Base-by-base conservation (phyloP, 2,113 vertebrate genomes). In the Dunckerocampus dactyliophorus region DNA sequence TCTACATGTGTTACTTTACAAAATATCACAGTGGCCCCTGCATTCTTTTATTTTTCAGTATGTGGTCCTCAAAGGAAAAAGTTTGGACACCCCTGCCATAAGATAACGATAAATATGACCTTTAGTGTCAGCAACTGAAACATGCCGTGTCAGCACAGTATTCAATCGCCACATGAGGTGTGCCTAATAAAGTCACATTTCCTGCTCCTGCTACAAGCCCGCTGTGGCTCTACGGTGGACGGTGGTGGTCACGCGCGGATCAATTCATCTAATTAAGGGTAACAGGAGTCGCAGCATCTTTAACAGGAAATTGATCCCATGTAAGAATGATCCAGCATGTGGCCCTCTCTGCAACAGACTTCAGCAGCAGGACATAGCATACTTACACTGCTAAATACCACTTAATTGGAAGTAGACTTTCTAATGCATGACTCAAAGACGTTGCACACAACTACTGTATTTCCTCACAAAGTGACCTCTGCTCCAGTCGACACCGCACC, bases 241-340 rank as follows among this genome's bases (percentile, higher is more conserved):
- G 9, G 16, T 10, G 28, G 72, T 67, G 70, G 69, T 63, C 71
- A 59, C 39, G 24, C 65, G 49, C 43, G 13, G 63, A 83, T 83
- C 82, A 61, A 80, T 87, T 67, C 22, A 72, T 83, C 72, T 87
- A 70, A 88, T 88, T 80, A 83, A 80, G 49, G 71, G 82, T 80
- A 86, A 89, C 55, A 65, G 60, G 70, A 90, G 75, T 79, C 72
- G 69, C 47, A 54, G 19, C 39, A 52, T 82, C 71, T 84, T 82
- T 77, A 82, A 81, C 76, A 72, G 63, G 50, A 65, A 55, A 79
- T 70, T 68, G 72, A 87, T 82, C 75, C 55, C 59, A 62, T 84
- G 59, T 56, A 69, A 62, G 63, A 62, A 64, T 67, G 78, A 81
- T 77, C 77, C n/a, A 68, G 62, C 55, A 71, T 75, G 67, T 63